Percentiles rank a stretch among this genome's conserved stretches.
These are phyloP conservation scores for Antennarius maculatus DNA, from an alignment of 2,797 vertebrate species.

Conservation along the genomic window DNA sequence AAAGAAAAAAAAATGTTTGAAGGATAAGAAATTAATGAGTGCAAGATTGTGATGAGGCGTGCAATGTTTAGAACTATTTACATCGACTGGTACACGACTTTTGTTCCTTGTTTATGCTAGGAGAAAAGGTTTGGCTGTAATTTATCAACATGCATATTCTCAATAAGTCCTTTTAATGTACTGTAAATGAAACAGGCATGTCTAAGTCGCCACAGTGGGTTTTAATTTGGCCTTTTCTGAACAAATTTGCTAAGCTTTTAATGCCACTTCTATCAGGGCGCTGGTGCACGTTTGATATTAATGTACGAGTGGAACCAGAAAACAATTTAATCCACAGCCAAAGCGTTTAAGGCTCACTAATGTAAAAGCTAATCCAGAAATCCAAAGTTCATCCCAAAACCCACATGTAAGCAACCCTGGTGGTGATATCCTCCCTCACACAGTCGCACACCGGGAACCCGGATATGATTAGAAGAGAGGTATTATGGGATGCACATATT, in stretches of 20 bases:
- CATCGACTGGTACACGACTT: too few relatives aligned
- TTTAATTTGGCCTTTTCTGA: conserved; percentile 61
- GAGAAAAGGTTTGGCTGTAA: conserved; percentile 16
- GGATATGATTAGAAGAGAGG: conserved; percentile 42
- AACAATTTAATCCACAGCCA: conserved; percentile 73
- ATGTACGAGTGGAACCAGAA: conserved; percentile 64
- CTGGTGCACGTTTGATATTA: conserved; percentile 67
- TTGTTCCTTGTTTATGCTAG: neutral
- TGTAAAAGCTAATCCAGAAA: conserved; percentile 76
- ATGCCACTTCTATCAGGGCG: conserved; percentile 62
- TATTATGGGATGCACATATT: conserved; percentile 36
- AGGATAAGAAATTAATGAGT: too few relatives aligned
- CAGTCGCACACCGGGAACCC: conserved; percentile 24
- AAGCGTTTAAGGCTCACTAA: conserved; percentile 72
- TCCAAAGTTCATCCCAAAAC: conserved; percentile 73
- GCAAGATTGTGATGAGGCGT: too few relatives aligned
- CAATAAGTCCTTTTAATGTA: conserved; percentile 60
- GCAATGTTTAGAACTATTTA: too few relatives aligned
- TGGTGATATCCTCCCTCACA: conserved; percentile 21
- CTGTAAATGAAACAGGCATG: conserved; percentile 44
- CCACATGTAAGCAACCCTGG: conserved; percentile 68
- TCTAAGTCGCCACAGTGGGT: conserved; percentile 42
- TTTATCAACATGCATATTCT: conserved; percentile 53
- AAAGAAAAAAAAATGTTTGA: too few relatives aligned
- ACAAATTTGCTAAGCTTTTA: conserved; percentile 72